phyloP scores from a whole-genome alignment of 2,888 invertebrate species.

The Erpobdella octoculata region DNA sequence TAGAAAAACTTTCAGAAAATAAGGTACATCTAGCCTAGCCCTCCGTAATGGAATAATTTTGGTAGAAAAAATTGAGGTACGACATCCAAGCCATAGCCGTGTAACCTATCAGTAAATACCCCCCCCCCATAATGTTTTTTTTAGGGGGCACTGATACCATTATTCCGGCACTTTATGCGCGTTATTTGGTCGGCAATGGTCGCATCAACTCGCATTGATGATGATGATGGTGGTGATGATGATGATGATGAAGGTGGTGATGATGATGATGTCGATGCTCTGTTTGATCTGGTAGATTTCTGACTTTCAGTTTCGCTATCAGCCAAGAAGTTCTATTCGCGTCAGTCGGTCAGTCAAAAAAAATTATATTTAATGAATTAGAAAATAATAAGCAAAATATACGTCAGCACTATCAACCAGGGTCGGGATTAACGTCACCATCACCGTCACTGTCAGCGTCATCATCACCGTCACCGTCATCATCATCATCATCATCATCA shows the following conservation, averaged over 20 bases:
- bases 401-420: neutral
- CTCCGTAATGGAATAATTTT: too few species aligned
- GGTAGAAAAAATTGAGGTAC: too few species aligned
- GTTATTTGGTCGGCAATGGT: neutral
- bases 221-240: neutral
- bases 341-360: too few species aligned
- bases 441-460: neutral
- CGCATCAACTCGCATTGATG: neutral
- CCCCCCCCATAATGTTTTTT: neutral
- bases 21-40: too few species aligned
- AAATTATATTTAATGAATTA: too few species aligned
- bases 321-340: too few species aligned
- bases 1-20: too few species aligned
- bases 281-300: too few species aligned
- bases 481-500: constrained; percentile 21
- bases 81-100: too few species aligned
- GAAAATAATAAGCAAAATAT: too few species aligned
- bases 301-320: too few species aligned
- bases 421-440: neutral
- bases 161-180: neutral
- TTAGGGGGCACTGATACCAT: neutral
- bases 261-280: constrained; percentile 5
- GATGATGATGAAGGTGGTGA: neutral
- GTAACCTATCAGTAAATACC: too few species aligned
- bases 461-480: constrained; percentile 19